Evolutionary conservation across 2,888 invertebrate genomes (phyloP), one percentile per base, ranked within the genome.

Genomic region (Drymonia ruficornis): DNA sequence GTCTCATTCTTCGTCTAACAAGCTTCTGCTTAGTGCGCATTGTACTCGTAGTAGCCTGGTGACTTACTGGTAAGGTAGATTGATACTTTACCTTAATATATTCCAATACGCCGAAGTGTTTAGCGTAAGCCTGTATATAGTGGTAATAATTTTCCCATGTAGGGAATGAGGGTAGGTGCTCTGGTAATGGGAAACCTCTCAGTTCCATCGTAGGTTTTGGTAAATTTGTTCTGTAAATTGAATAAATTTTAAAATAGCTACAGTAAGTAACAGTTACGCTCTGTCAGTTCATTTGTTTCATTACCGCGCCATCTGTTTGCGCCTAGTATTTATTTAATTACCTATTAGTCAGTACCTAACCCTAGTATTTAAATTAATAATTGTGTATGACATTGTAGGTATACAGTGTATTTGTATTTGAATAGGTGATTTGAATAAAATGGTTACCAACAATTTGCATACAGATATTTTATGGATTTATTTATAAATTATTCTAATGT

Each of bases 151-250:
- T 63, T 29, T 80, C 58, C 83, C 89, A 80, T 18, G 76, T 79
- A 0, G 89, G 89, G 61, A 79, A 92, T 0, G 87, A 87, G 1
- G 86, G 87, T 48, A 80, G 65, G 9, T 80, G 72, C 15, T 85
- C 70, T 19, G 91, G 86, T 40, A 89, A 54, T 0, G 87, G 86
- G 55, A 86, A 91, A 0, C 85, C 88, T 53, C 71, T 74, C 0
- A 91, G 72, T 65, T 87, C 86, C 92, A 92, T 92, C 28, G 90
- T 82, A 3, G 85, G 84, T 67, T 89, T 91, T n/a, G 91, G 91
- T 57, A 92, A 76, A 68, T 92, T 92, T 6, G 91, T 89, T 53
- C 91, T 91, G 68, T 44, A 83, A 46, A 15, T 43, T 18, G n/a
- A 18, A 18, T 43, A 19, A 7, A 7, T 43, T 18, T 43, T 18